phyloP scores from a whole-genome alignment of 2,888 invertebrate species.

The Acheta domesticus region DNA sequence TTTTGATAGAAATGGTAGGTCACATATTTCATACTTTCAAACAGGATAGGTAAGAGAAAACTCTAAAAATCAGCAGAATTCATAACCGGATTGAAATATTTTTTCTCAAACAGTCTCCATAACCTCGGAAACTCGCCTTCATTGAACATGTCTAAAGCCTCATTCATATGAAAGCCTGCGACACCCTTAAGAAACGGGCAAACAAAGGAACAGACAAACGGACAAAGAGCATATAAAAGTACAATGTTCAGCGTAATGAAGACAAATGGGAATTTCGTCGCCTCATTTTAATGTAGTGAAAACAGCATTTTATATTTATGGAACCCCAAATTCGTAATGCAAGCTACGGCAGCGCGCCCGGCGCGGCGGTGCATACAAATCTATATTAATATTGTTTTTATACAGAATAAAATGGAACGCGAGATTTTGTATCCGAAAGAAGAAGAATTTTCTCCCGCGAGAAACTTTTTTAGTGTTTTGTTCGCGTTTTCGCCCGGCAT shows the following conservation, averaged over 20 bases:
- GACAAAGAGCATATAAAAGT: neutral
- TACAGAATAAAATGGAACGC: slow-evolving; percentile 18
- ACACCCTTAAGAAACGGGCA: too few relatives aligned
- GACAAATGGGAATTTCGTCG: neutral
- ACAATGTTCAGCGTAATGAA: slow-evolving; percentile 1
- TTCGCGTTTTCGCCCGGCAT: slow-evolving; percentile 18
- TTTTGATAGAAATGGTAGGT: too few relatives aligned
- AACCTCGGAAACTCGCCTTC: too few relatives aligned
- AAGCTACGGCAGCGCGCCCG: neutral
- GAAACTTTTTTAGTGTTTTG: neutral
- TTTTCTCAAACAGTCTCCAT: too few relatives aligned
- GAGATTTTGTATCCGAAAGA: neutral
- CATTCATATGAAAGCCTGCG: too few relatives aligned
- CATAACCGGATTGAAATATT: too few relatives aligned
- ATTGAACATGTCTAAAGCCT: too few relatives aligned
- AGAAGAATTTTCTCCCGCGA: slow-evolving; percentile 5
- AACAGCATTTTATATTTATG: slow-evolving; percentile 18
- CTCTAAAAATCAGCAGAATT: too few relatives aligned
- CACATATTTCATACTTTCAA: too few relatives aligned
- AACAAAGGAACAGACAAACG: too few relatives aligned
- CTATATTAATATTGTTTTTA: slow-evolving; percentile 18
- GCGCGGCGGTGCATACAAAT: neutral
- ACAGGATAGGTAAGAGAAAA: too few relatives aligned
- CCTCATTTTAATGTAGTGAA: slow-evolving; percentile 18
- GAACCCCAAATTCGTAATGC: neutral